phyloP scores from a whole-genome alignment of 1,140 invertebrate genomes.

The Oryctes rhinoceros region DNA sequence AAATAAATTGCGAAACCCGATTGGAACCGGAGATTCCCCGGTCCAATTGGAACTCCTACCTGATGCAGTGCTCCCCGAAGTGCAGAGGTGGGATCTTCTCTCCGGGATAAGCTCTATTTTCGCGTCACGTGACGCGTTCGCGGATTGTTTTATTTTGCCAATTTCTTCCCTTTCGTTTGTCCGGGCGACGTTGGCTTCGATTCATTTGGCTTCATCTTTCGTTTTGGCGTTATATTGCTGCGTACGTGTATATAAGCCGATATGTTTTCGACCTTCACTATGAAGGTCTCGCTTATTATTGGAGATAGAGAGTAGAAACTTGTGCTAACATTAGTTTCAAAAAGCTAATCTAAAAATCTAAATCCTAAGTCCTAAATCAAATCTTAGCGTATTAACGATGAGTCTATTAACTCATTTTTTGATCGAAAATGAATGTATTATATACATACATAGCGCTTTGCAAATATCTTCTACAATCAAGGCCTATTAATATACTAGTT shows the following conservation, averaged over 20 bases:
- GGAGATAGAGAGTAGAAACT: not conserved
- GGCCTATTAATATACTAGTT: not conserved
- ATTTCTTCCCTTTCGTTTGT: not conserved
- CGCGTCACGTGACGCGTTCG: constrained; percentile 5
- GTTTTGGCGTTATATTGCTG: not conserved
- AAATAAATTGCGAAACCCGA: constrained; percentile 40
- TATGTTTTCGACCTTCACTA: not conserved
- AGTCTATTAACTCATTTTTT: too few species aligned
- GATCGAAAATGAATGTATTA: too few species aligned
- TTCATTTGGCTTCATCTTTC: not conserved
- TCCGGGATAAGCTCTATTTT: constrained; percentile 36
- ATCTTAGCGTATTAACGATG: not conserved
- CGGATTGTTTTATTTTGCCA: constrained; percentile 36
- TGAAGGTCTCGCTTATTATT: too few species aligned
- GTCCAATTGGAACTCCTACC: constrained; percentile 36
- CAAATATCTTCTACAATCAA: too few species aligned
- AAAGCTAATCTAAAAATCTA: not conserved
- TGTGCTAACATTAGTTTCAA: not conserved
- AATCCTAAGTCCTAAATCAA: too few species aligned
- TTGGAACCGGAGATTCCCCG: constrained; percentile 23
- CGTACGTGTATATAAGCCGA: not conserved
- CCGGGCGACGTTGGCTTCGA: not conserved
- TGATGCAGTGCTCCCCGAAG: constrained; percentile 40
- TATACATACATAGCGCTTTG: too few species aligned
- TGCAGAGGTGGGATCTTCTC: constrained; percentile 30